phyloP scores from a whole-genome alignment of 2,113 vertebrate genomes.

The Caretta caretta region DNA sequence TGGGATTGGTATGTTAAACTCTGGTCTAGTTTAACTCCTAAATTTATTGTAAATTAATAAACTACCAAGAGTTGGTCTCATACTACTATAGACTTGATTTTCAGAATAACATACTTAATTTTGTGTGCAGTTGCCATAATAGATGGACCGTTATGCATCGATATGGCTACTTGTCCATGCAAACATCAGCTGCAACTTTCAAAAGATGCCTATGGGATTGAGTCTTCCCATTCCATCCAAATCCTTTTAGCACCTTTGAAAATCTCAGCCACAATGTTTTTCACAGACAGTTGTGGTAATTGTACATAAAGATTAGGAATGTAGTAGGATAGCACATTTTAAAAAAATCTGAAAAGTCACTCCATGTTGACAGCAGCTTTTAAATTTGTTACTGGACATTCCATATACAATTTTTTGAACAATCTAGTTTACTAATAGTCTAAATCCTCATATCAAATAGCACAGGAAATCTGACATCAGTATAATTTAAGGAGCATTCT shows the following conservation, averaged over 20 bases:
- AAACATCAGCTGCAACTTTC: background rate
- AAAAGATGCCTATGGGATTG: background rate
- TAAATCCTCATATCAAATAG: slow-evolving; percentile 36
- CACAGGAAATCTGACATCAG: slow-evolving; percentile 28
- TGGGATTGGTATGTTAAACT: too few species aligned
- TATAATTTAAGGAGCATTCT: background rate
- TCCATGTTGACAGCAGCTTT: background rate
- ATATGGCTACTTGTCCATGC: background rate
- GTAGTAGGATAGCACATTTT: background rate
- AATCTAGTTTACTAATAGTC: slow-evolving; percentile 13
- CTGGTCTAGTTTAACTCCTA: too few species aligned
- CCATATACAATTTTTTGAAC: slow-evolving; percentile 14
- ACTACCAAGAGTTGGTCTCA: background rate
- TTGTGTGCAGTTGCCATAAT: background rate
- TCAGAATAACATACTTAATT: background rate
- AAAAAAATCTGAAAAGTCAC: slow-evolving; percentile 32
- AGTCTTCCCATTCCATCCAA: background rate
- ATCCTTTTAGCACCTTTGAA: background rate
- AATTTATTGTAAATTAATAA: background rate
- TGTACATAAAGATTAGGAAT: background rate
- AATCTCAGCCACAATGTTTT: background rate
- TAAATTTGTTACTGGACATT: background rate
- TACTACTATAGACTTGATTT: background rate
- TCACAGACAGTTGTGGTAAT: background rate
- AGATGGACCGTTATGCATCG: background rate